Evolutionary conservation across 2,113 vertebrate species (phyloP), one percentile per base, ranked within the genome.

Genomic region (Barnardius zonarius): DNA sequence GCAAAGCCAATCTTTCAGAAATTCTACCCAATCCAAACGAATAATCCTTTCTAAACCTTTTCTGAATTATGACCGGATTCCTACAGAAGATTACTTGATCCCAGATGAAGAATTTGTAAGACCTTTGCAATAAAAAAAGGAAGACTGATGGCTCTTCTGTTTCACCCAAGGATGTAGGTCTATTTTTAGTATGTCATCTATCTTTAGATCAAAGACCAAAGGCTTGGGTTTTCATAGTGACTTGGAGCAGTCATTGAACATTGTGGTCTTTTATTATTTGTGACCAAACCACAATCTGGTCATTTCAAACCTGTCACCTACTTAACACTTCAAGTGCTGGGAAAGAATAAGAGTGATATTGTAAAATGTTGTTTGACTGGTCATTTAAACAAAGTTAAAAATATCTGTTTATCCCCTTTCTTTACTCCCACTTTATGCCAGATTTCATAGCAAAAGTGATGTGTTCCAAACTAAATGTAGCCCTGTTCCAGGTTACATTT

Each of bases 1-100:
- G 77, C 68, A 95, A 96, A 97, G 77, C 72, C 48, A 91, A 70
- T 96, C 80, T 95, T 96, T 96, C 82, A 94, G 91, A 95, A 97
- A 93, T 93, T 93, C 69, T 93, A 48, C 69, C 66, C 79, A 55
- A 92, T 96, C 46, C 67, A 94, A 89, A 52, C 59, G 16, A 92
- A 85, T 92, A 96, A 96, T 92, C 55, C 5, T 90, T 92, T 66
- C 75, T 91, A 91, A 97, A 95, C 30, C 19, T 90, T 33, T 73
- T 96, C 77, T 92, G 86, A 94, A 89, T 96, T 96, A 84, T 52
- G 67, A 51, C 59, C 41, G 94, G 89, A 89, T 92, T 90, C 41
- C 74, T 96, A 35, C 11, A 49, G 75, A 73, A 86, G 80, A 83
- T 96, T 94, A 67, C 55, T 64, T 68, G 86, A 90, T 91, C 49